Conservation (phyloP, 2,797 vertebrate species). For the Falco columbarius region DNA sequence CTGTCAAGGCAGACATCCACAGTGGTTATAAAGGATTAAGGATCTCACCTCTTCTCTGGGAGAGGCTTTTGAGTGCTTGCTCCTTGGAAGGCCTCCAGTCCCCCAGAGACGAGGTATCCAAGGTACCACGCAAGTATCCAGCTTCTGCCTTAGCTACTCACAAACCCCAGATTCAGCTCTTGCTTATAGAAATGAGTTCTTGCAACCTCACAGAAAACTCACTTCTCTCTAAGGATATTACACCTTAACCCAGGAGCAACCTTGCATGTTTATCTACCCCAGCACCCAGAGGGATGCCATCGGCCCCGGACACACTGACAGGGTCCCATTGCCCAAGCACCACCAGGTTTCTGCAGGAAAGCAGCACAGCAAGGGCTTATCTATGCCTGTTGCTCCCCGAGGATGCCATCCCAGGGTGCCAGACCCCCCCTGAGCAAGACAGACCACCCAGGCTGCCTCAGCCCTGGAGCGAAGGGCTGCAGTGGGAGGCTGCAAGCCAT, state of each 20-base stretch:
- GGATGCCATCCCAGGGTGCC: neutral
- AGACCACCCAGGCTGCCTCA: neutral
- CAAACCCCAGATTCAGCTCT: neutral
- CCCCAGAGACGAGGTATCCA: neutral
- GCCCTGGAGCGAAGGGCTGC: neutral
- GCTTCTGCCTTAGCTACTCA: neutral
- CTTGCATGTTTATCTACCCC: neutral
- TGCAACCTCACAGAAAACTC: neutral
- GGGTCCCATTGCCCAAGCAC: fast-evolving
- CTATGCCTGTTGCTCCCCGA: neutral
- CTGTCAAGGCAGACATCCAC: neutral
- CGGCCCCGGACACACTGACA: neutral
- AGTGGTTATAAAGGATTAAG: neutral
- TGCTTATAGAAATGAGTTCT: neutral
- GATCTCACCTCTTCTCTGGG: neutral
- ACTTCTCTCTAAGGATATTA: neutral
- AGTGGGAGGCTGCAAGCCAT: neutral
- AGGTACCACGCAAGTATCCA: neutral
- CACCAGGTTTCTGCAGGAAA: neutral
- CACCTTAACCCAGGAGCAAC: neutral
- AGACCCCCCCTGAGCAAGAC: neutral
- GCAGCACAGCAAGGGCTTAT: neutral
- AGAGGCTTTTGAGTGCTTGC: neutral
- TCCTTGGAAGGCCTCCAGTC: neutral
- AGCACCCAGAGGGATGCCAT: neutral